Conservation (phyloP, 2,797 vertebrate genomes). For the Lepidocolaptes lacrymiger region DNA sequence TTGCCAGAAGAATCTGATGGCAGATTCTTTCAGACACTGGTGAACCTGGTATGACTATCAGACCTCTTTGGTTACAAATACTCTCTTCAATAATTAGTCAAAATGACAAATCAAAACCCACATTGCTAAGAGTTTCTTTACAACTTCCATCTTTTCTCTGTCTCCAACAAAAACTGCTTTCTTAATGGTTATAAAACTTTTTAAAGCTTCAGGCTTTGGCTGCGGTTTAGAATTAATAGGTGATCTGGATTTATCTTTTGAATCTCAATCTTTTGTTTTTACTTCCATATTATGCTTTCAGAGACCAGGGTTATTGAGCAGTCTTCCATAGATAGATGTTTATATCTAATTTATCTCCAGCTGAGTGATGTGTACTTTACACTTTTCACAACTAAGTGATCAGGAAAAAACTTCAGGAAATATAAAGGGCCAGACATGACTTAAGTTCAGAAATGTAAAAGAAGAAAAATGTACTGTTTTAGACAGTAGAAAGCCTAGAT, state of each 20-base stretch:
- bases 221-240: background rate
- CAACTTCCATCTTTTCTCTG: background rate
- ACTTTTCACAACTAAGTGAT: background rate
- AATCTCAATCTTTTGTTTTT: background rate
- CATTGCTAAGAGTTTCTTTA: background rate
- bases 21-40: background rate
- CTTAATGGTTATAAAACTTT: background rate
- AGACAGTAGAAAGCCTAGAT: background rate
- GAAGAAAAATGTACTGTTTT: background rate
- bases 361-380: accelerated
- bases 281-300: background rate
- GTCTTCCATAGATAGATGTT: background rate
- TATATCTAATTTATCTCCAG: background rate
- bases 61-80: background rate
- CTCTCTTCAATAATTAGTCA: background rate
- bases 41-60: background rate
- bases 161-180: background rate
- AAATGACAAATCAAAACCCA: background rate
- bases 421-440: background rate
- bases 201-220: background rate
- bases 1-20: background rate
- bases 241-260: background rate
- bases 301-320: background rate
- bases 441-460: background rate
- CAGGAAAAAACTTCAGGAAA: background rate